Evolutionary conservation across 1,140 invertebrate species (phyloP).

Genomic region (Scaptomyza graminum): DNA sequence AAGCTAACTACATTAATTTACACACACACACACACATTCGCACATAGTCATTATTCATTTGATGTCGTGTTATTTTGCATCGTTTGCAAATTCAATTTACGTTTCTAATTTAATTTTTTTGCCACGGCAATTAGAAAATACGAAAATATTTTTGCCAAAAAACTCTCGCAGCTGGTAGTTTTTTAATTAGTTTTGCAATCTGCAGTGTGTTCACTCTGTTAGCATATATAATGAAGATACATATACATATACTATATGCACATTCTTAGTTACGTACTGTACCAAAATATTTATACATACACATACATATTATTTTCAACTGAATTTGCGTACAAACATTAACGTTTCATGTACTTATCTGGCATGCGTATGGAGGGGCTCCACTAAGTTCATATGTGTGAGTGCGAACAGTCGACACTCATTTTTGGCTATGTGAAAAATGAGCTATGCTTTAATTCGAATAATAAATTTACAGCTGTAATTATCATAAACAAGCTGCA

Average conservation of each 20-base stretch:
- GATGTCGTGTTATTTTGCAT: constrained; percentile 62
- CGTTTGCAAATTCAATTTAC: constrained; percentile 74
- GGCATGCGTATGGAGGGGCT: not conserved
- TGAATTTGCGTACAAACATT: constrained; percentile 11
- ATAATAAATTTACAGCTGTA: not conserved
- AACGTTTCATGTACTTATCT: constrained; percentile 34
- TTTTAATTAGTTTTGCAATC: constrained; percentile 67
- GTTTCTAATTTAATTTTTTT: constrained; percentile 69
- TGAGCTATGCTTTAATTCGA: not conserved
- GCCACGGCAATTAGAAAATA: constrained; percentile 61
- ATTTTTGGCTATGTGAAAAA: not conserved
- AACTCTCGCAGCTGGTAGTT: constrained; percentile 45
- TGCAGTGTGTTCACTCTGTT: constrained; percentile 14
- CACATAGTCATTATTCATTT: constrained; percentile 67
- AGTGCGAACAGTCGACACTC: not conserved
- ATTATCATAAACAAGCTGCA: not conserved
- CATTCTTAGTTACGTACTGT: not conserved
- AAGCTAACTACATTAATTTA: constrained; percentile 58
- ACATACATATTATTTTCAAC: constrained; percentile 15
- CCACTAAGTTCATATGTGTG: not conserved
- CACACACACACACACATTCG: constrained; percentile 12
- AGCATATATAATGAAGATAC: constrained; percentile 35
- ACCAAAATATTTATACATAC: constrained; percentile 1
- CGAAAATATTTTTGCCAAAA: constrained; percentile 72
- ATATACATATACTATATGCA: not conserved